Evolutionary conservation across 30 jellyfish, hydroid and myxozoan genomes (phyloP).

Genomic region (Hydractinia echinata): DNA sequence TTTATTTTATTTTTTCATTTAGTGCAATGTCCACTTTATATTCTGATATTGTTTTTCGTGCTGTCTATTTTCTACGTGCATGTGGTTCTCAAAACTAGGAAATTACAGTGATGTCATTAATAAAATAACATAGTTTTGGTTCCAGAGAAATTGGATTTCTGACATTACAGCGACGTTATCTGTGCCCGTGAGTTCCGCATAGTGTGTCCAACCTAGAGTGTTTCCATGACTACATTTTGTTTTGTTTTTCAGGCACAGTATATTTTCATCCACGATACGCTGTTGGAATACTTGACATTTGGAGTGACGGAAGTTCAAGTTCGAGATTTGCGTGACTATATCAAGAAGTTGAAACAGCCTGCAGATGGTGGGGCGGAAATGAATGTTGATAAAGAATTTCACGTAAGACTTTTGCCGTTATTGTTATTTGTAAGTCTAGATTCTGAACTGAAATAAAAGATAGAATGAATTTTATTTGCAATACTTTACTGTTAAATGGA

Average conservation of each 20-base stretch:
- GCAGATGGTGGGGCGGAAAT: slow-evolving; percentile 39
- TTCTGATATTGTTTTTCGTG: too few species aligned
- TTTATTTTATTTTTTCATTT: too few species aligned
- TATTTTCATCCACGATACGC: slow-evolving; percentile 71
- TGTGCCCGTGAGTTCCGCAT: too few species aligned
- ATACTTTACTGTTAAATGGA: too few species aligned
- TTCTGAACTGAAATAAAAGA: neutral
- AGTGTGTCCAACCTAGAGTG: neutral
- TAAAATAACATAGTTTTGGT: too few species aligned
- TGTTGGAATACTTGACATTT: slow-evolving; percentile 55
- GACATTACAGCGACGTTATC: too few species aligned
- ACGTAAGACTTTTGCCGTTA: slow-evolving; percentile 32
- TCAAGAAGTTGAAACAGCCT: slow-evolving; percentile 43
- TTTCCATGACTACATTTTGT: neutral
- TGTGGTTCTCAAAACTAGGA: too few species aligned
- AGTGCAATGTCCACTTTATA: too few species aligned
- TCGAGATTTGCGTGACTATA: slow-evolving; percentile 65
- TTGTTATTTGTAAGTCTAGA: neutral
- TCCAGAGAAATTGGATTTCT: too few species aligned
- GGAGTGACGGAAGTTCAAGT: slow-evolving; percentile 82
- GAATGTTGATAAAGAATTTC: slow-evolving; percentile 55
- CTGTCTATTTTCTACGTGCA: too few species aligned
- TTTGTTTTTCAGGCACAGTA: slow-evolving; percentile 60
- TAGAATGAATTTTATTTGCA: too few species aligned
- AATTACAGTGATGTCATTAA: too few species aligned